Conservation (phyloP, 2,888 invertebrate species). For the Pseudococcus jackbeardsleyi region DNA sequence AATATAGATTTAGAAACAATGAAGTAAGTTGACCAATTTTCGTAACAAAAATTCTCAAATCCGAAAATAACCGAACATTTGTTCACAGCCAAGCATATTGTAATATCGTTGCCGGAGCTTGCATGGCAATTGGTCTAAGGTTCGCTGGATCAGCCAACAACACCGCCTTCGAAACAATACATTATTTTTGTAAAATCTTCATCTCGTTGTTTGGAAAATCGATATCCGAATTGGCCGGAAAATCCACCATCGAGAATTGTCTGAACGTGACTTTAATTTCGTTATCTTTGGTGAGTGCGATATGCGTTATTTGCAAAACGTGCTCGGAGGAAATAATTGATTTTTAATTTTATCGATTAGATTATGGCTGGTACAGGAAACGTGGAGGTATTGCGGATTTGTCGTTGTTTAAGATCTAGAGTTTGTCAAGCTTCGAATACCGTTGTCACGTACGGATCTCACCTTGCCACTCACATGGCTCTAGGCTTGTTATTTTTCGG, state of each 20-base stretch:
- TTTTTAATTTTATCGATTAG: slow-evolving; percentile 69
- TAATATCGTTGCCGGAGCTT: slow-evolving; percentile 94
- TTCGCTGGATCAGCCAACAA: slow-evolving; percentile 93
- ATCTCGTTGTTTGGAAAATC: slow-evolving; percentile 78
- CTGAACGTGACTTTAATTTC: slow-evolving; percentile 86
- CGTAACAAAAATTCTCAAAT: neutral
- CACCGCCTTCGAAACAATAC: slow-evolving; percentile 83
- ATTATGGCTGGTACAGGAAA: slow-evolving; percentile 97
- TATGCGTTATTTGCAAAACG: neutral
- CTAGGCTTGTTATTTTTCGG: slow-evolving; percentile 94
- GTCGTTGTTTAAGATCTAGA: slow-evolving; percentile 86
- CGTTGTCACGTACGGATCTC: slow-evolving; percentile 88
- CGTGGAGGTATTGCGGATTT: slow-evolving; percentile 82
- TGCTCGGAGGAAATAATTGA: neutral
- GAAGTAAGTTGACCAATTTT: slow-evolving; percentile 76
- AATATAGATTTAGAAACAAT: slow-evolving; percentile 91
- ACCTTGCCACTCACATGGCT: slow-evolving; percentile 96
- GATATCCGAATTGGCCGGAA: slow-evolving; percentile 88
- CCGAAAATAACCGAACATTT: neutral
- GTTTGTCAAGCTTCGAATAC: slow-evolving; percentile 78
- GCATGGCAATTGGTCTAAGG: slow-evolving; percentile 91
- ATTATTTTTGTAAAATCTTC: slow-evolving; percentile 81
- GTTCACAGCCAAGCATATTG: slow-evolving; percentile 90
- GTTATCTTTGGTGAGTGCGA: slow-evolving; percentile 78
- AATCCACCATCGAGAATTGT: slow-evolving; percentile 90